These are phyloP conservation scores for Rotaria magnacalcarata DNA, from an alignment of 2,888 invertebrate species.

Conservation along the genomic window DNA sequence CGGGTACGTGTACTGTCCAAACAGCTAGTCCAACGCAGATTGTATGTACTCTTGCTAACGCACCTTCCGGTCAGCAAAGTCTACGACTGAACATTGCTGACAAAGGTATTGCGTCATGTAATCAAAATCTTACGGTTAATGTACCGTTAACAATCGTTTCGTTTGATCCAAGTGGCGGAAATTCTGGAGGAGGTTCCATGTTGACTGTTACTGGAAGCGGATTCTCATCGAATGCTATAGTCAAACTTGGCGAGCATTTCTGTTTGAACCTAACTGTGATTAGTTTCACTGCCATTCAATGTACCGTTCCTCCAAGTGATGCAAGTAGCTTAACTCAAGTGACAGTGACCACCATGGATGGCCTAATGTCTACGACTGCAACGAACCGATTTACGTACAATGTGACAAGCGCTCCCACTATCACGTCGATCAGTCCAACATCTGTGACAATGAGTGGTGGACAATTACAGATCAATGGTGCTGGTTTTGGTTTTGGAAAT, in stretches of 20 bases:
- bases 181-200: slow-evolving; percentile 36
- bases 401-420: neutral
- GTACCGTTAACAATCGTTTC: neutral
- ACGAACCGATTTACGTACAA: neutral
- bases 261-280: neutral
- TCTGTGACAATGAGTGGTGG: neutral
- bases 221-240: neutral
- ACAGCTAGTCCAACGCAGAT: slow-evolving; percentile 9
- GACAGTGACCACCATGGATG: neutral
- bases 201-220: slow-evolving; percentile 38
- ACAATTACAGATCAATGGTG: slow-evolving; percentile 20
- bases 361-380: neutral
- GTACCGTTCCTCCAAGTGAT: slow-evolving; percentile 3
- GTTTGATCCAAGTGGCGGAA: neutral
- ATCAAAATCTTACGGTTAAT: neutral
- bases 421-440: neutral
- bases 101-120: slow-evolving; percentile 15
- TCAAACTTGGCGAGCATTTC: neutral
- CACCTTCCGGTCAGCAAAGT: neutral
- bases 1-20: neutral
- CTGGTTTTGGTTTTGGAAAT: neutral
- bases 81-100: slow-evolving; percentile 5
- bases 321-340: neutral
- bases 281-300: slow-evolving; percentile 14
- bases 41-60: neutral